A percentile compares a stretch with the other conserved stretches of the same genome.
phyloP scores from a whole-genome alignment of 1,140 invertebrate genomes.

The Geopemphigus sp. region DNA sequence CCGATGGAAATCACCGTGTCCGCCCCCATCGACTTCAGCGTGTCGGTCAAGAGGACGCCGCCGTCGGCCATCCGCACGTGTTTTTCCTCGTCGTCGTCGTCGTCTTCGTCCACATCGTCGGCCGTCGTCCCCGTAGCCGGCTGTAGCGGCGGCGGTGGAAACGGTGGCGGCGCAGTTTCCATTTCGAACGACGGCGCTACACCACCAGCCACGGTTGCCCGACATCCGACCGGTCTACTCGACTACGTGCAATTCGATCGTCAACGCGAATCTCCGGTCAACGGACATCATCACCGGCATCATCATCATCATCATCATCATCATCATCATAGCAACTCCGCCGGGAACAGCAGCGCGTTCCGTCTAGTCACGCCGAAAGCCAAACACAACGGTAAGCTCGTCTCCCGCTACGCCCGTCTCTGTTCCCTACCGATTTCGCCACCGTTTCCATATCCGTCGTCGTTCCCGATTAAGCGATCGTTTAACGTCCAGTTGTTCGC shows the following conservation, averaged over 20 bases:
- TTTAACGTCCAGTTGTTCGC: too few relatives aligned
- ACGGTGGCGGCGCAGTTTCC: background rate
- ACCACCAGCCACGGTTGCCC: background rate
- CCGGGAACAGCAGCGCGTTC: conserved; percentile 53
- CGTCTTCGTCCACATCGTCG: background rate
- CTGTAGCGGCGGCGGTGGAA: background rate
- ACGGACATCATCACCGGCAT: background rate
- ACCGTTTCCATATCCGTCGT: too few relatives aligned
- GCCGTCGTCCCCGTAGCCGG: background rate
- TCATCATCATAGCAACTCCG: background rate
- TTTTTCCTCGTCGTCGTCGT: conserved; percentile 6
- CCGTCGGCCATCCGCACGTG: conserved; percentile 9
- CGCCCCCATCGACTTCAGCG: conserved; percentile 49
- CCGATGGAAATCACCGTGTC: conserved; percentile 50
- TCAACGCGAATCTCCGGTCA: background rate
- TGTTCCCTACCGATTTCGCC: too few relatives aligned
- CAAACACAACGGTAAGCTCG: conserved; percentile 51
- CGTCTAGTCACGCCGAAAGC: conserved; percentile 55
- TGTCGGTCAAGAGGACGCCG: conserved; percentile 44
- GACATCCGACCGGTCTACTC: conserved; percentile 17
- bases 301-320: background rate
- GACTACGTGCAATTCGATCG: background rate
- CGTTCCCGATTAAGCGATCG: too few relatives aligned
- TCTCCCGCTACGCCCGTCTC: too few relatives aligned
- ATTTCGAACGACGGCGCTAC: background rate